phyloP scores from a whole-genome alignment of 1,140 invertebrate species.

The Tetraneura akinire region DNA sequence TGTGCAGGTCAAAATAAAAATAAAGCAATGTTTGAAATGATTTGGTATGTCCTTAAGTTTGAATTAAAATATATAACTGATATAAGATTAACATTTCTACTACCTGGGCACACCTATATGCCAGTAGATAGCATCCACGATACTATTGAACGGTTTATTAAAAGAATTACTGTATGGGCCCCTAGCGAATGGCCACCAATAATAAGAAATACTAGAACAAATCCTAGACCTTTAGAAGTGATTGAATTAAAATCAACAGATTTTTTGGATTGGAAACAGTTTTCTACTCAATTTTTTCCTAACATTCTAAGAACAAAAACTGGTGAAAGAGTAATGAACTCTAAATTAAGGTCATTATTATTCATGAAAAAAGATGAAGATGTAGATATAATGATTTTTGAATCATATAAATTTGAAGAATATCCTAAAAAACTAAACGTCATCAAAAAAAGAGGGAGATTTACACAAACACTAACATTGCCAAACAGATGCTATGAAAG shows the following conservation, averaged over 20 bases:
- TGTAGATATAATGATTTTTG: constrained; percentile 6
- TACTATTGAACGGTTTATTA: not conserved
- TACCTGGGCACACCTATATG: constrained; percentile 19
- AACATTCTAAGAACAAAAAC: constrained; percentile 5
- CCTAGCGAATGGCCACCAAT: not conserved
- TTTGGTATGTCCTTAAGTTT: not conserved
- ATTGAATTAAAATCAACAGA: not conserved
- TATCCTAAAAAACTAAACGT: not conserved
- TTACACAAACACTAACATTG: not conserved
- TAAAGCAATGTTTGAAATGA: constrained; percentile 24
- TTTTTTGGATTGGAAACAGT: constrained; percentile 7
- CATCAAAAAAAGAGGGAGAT: not conserved
- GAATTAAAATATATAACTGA: constrained; percentile 24
- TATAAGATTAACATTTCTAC: constrained; percentile 13
- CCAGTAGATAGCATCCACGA: constrained; percentile 3
- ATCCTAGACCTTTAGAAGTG: not conserved
- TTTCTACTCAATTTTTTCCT: not conserved
- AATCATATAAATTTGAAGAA: constrained; percentile 6
- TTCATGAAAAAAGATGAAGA: not conserved
- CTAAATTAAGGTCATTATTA: constrained; percentile 13
- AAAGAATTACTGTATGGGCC: not conserved
- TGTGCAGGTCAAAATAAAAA: constrained; percentile 12
- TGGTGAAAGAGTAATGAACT: constrained; percentile 1
- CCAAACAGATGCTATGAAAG: constrained; percentile 10
- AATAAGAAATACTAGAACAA: not conserved